A percentile compares a stretch with the other conserved stretches of the same genome.
Evolutionary conservation across 1,140 invertebrate species (phyloP).

Genomic region (Atta colombica): DNA sequence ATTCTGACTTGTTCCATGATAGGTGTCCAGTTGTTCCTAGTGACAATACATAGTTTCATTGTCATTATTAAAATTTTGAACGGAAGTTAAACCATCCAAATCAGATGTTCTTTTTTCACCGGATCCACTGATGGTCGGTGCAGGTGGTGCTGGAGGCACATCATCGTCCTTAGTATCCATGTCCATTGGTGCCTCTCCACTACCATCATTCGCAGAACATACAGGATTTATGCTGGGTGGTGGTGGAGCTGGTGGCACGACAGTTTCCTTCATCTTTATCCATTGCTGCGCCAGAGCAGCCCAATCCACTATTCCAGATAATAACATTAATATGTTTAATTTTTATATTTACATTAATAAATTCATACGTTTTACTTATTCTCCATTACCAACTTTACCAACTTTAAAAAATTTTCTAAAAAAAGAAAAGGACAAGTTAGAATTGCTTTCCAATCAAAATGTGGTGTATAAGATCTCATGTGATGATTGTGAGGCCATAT

Average conservation of each 20-base stretch:
- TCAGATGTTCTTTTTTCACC: slow-evolving; percentile 67
- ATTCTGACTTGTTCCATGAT: no score
- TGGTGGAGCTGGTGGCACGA: slow-evolving; percentile 87
- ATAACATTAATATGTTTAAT: not conserved
- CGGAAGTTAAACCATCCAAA: no score
- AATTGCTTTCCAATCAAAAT: no score
- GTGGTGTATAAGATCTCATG: no score
- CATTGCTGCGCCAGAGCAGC: slow-evolving; percentile 98
- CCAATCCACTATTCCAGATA: slow-evolving; percentile 93
- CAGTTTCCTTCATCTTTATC: slow-evolving; percentile 97
- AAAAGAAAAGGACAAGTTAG: no score
- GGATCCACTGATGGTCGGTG: slow-evolving; percentile 84
- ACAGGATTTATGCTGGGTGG: slow-evolving; percentile 83
- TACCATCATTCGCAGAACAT: slow-evolving; percentile 85
- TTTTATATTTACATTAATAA: no score
- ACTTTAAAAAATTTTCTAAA: no score
- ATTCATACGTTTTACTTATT: not conserved
- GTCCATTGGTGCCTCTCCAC: slow-evolving; percentile 95
- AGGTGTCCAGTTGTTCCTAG: no score
- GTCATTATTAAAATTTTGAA: no score
- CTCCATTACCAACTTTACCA: no score
- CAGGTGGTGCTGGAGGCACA: slow-evolving; percentile 84
- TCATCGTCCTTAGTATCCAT: slow-evolving; percentile 91
- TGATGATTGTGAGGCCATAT: no score
- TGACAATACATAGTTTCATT: no score